Base-by-base conservation (phyloP, 2,113 vertebrate genomes). In the Aldabrachelys gigantea region DNA sequence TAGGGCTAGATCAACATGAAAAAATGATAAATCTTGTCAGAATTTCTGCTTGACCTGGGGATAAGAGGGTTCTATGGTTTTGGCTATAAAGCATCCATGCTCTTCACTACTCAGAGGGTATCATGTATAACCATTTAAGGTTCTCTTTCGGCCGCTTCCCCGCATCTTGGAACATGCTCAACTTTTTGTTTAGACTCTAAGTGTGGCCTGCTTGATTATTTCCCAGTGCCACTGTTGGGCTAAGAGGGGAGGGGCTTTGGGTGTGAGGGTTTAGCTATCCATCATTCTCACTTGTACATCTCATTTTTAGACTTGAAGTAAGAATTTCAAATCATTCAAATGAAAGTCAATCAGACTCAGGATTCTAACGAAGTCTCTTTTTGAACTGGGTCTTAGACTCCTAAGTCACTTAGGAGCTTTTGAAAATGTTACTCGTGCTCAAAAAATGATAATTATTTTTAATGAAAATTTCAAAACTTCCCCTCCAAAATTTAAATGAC, bases 1-100 rank as follows among this genome's bases (percentile, higher is more conserved):
- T 65, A 92, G 92, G 92, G 85, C 92, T 97, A 95, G 90, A 88
- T 96, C 96, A 96, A 85, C 91, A 29, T 59, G 81, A 86, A 96
- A 93, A 83, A 95, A 95, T 84, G 96, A 92, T 92, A 96, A 96
- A 95, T 91, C 93, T 95, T 89, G 96, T 96, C 96, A 96, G 92
- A 95, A 96, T 59, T 69, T 41, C 92, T 57, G 75, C 91, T 91
- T 53, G 84, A 86, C 87, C 95, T 95, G 93, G 94, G 94, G 87
- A 81, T 69, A 13, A 0, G 1, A 0, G 5, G 90, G 31, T 76
- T 88, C 83, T 52, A 85, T 95, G 96, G 94, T 83, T 97, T 97
- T 86, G 85, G 92, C 81, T 92, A 0, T 3, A 54, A 53, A 0
- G 0, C n/a, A 44, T 89, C 62, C 2, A 0, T 0, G 0, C 53